Evolutionary conservation across 2,888 invertebrate species (phyloP).

Genomic region (Parnassius orleans): DNA sequence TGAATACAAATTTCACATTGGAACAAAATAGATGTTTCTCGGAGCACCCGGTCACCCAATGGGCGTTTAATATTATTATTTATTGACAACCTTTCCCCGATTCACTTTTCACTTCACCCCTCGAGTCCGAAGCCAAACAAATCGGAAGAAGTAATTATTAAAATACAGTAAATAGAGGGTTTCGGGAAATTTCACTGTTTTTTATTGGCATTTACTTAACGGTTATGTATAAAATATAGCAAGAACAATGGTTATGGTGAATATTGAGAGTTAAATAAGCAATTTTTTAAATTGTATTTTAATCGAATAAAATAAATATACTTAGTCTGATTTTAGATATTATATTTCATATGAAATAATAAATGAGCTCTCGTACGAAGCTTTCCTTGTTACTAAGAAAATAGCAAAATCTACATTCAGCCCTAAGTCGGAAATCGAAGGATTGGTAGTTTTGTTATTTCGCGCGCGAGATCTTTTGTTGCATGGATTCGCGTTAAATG

Average conservation of each 20-base stretch:
- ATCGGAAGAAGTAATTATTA: constrained; percentile 79
- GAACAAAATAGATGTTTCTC: constrained; percentile 8
- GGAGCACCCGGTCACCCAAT: constrained; percentile 58
- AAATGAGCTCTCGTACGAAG: constrained; percentile 6
- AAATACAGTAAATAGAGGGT: constrained; percentile 73
- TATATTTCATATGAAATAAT: neutral
- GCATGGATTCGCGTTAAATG: constrained; percentile 78
- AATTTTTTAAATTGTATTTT: neutral
- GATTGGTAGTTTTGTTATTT: constrained; percentile 78
- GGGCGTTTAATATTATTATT: constrained; percentile 77
- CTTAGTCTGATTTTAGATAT: neutral
- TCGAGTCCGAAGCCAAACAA: constrained; percentile 60
- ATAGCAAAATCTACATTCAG: constrained; percentile 42
- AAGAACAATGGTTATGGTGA: neutral
- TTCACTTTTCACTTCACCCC: constrained; percentile 68
- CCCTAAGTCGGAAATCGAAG: constrained; percentile 48
- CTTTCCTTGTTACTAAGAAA: constrained; percentile 33
- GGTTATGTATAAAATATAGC: constrained; percentile 21
- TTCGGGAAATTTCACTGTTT: constrained; percentile 56
- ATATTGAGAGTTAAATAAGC: too few species aligned
- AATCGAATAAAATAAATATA: neutral
- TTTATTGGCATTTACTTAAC: constrained; percentile 37
- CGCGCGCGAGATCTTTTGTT: constrained; percentile 75
- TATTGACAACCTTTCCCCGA: constrained; percentile 67
- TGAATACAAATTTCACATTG: neutral